A percentile compares a stretch with the other conserved stretches of the same genome.
Evolutionary conservation across 1,140 invertebrate genomes (phyloP).

Genomic region (Phortica variegata): DNA sequence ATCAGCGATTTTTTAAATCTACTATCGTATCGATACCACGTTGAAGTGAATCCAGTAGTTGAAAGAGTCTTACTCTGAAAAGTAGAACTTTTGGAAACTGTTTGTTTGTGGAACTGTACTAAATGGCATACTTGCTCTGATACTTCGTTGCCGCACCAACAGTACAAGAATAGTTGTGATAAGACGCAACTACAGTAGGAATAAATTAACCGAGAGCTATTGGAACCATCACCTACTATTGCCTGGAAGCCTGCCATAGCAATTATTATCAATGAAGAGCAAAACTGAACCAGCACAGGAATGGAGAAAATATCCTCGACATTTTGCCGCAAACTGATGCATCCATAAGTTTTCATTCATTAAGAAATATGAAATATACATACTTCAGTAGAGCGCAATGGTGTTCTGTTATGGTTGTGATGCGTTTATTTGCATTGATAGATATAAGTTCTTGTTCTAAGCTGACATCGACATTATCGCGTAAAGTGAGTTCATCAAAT

Average conservation of each 20-base stretch:
- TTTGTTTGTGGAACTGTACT: constrained; percentile 6
- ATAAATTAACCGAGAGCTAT: constrained; percentile 33
- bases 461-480: too few relatives aligned
- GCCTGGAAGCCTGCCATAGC: constrained; percentile 45
- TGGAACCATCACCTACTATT: constrained; percentile 24
- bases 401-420: constrained; percentile 37
- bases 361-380: too few relatives aligned
- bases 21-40: constrained; percentile 27
- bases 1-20: constrained; percentile 25
- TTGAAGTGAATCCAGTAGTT: constrained; percentile 27
- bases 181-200: constrained; percentile 36
- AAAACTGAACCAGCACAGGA: constrained; percentile 39
- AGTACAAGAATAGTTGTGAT: constrained; percentile 40
- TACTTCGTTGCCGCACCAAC: constrained; percentile 45
- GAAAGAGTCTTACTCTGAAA: constrained; percentile 34
- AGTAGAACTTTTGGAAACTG: not conserved
- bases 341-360: not conserved
- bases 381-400: too few relatives aligned
- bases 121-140: constrained; percentile 37
- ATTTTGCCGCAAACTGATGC: constrained; percentile 26
- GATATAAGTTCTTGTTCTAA: too few relatives aligned
- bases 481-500: constrained; percentile 28
- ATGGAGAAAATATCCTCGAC: constrained; percentile 33
- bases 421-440: too few relatives aligned
- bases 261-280: constrained; percentile 34